Evolutionary conservation across 2,797 vertebrate species (phyloP), one percentile per base, ranked within the genome.

Genomic region (Cephalopachus bancanus): DNA sequence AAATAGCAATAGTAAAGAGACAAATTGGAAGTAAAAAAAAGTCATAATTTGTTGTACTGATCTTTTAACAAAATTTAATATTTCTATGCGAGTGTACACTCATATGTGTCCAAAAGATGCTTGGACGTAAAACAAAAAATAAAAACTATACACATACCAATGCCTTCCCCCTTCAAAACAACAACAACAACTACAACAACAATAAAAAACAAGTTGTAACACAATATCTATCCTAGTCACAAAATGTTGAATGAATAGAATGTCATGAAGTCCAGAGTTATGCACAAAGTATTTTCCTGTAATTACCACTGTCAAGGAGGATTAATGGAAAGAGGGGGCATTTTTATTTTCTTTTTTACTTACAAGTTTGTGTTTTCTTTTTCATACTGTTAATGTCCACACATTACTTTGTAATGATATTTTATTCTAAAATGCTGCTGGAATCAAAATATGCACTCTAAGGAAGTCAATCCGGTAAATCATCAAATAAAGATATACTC

Each of bases 101-200:
- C 59, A 33, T 6, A 1, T 1, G 17, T 28, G 20, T 55, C 4
- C 19, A 44, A 49, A 83, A 57, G 22, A n/a, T 19, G 5, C 60
- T 64, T n/a, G 30, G 28, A 76, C 74, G 0, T 24, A 15, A 79
- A 91, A 64, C 10, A 17, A 72, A n/a, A 76, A 60, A 11, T 1
- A 10, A 26, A 75, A 16, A 17, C 26, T 9, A n/a, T 17, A 30
- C 11, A 28, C 51, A 49, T 0, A 37, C 4, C 57, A 60, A 49
- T 0, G n/a, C 4, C 57, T 57, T 9, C 19, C 19, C 8, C 15
- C 5, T 2, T 6, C 12, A 1, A 2, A 62, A 33, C 12, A 33
- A n/a, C 7, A 44, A 37, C 8, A 67, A 15, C n/a, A 30, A 37
- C 8, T 60, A 15, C n/a, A 30, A 33, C 12, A 33, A n/a, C 7